A percentile compares a stretch with the other conserved stretches of the same genome.
These are phyloP conservation scores for Mormyrops attenuatus DNA, from an alignment of 2,797 vertebrate species.

Conservation along the genomic window DNA sequence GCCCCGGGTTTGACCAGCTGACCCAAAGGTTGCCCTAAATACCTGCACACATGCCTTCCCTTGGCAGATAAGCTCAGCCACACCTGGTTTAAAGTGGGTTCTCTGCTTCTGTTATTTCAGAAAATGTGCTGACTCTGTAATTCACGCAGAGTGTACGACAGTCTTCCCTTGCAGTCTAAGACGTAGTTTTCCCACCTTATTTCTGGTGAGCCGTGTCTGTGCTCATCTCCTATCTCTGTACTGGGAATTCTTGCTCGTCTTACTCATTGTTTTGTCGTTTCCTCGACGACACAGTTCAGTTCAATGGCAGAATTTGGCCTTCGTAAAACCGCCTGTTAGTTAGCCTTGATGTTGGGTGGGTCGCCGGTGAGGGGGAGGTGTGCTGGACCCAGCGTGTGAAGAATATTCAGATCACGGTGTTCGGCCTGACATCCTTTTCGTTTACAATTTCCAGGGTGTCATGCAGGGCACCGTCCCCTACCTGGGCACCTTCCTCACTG, in stretches of 20 bases:
- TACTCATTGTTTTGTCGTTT: slow-evolving; percentile 7
- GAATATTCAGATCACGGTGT: not conserved
- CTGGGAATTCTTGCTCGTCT: not conserved
- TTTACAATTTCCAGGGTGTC: slow-evolving; percentile 66
- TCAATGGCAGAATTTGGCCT: not conserved
- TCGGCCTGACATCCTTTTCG: not conserved
- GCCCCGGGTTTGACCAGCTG: not conserved
- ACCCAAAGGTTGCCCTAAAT: not conserved
- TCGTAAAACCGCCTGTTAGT: not conserved
- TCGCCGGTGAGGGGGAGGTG: not conserved
- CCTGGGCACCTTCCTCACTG: slow-evolving; percentile 89
- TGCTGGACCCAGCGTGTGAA: not conserved
- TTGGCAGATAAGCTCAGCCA: not conserved
- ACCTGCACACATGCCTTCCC: not conserved
- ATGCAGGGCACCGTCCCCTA: slow-evolving; percentile 96
- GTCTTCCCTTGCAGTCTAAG: not conserved
- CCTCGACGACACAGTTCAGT: not conserved
- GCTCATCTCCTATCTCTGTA: not conserved
- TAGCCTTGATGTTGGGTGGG: not conserved
- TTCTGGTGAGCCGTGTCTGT: not conserved
- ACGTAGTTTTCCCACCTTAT: not conserved
- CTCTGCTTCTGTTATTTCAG: not conserved
- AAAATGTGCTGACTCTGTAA: not conserved
- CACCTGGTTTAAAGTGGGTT: not conserved
- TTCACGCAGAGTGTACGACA: not conserved